Percentiles rank a stretch among this genome's conserved stretches.
Evolutionary conservation across 2,888 invertebrate species (phyloP).

Genomic region (Aphidoletes aphidimyza): DNA sequence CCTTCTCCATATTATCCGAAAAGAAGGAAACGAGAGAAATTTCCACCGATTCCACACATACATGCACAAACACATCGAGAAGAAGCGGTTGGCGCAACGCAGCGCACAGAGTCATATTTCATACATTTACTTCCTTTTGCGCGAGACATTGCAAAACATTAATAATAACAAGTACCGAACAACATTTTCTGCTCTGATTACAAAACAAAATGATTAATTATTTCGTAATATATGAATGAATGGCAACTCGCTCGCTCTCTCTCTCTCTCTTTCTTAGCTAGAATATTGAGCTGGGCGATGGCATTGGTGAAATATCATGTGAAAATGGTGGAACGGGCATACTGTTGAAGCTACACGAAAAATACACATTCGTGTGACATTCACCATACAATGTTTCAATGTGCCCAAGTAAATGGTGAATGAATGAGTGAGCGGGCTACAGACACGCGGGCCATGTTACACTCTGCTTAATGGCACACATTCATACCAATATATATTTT

Average conservation of each 20-base stretch:
- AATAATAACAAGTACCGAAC: constrained; percentile 47
- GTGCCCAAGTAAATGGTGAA: background rate
- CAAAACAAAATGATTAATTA: constrained; percentile 49
- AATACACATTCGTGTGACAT: background rate
- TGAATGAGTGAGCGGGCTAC: too few species aligned
- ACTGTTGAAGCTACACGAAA: too few species aligned
- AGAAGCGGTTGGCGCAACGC: background rate
- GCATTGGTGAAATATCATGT: background rate
- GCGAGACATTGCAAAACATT: constrained; percentile 46
- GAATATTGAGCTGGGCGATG: background rate
- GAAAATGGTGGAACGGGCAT: background rate
- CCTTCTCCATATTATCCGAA: background rate
- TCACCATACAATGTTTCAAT: background rate
- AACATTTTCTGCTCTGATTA: constrained; percentile 49
- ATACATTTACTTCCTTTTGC: constrained; percentile 46
- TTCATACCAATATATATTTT: constrained; percentile 27
- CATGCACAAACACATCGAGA: background rate
- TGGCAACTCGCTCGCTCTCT: too few species aligned
- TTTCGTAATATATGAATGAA: constrained; percentile 48
- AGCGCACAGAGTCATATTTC: constrained; percentile 18
- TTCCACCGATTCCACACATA: background rate
- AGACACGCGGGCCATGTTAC: background rate
- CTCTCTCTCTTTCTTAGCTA: too few species aligned
- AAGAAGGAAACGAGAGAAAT: background rate
- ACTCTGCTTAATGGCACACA: background rate